phyloP scores from a whole-genome alignment of 2,888 invertebrate genomes.

The Ametastegia equiseti region DNA sequence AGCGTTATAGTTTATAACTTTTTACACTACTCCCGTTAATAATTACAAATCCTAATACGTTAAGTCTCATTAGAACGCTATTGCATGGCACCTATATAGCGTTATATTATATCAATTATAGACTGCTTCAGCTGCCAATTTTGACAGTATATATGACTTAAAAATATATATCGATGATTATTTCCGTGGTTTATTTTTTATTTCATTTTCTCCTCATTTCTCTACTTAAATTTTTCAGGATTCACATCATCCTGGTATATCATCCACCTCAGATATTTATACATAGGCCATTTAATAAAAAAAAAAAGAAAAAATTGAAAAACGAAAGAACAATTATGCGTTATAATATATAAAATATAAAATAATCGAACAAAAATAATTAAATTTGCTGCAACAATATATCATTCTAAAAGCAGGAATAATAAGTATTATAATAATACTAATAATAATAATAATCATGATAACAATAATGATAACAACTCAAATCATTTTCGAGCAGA shows the following conservation, averaged over 20 bases:
- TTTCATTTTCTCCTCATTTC: not conserved
- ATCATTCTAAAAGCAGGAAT: no score
- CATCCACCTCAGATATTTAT: no score
- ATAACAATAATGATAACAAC: not conserved
- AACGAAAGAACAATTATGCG: not conserved
- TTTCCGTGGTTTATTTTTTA: not conserved
- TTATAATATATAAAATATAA: not conserved
- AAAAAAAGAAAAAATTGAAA: not conserved
- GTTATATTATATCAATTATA: conserved; percentile 1
- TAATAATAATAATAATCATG: not conserved
- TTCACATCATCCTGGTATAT: no score
- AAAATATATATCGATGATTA: conserved; percentile 36
- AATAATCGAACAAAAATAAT: no score
- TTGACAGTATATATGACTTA: conserved; percentile 16
- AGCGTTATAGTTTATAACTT: conserved; percentile 33
- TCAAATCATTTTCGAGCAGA: not conserved
- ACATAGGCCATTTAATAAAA: not conserved
- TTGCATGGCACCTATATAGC: not conserved
- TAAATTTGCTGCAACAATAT: no score
- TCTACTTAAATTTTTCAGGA: not conserved
- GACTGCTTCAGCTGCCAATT: conserved; percentile 36
- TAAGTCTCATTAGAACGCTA: conserved; percentile 13
- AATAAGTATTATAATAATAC: no score
- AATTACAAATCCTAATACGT: conserved; percentile 34
- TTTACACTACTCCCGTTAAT: conserved; percentile 11